A percentile compares a stretch with the other conserved stretches of the same genome.
These are phyloP conservation scores for Urocyon cinereoargenteus DNA, from an alignment of 2,797 vertebrate genomes.

Conservation along the genomic window DNA sequence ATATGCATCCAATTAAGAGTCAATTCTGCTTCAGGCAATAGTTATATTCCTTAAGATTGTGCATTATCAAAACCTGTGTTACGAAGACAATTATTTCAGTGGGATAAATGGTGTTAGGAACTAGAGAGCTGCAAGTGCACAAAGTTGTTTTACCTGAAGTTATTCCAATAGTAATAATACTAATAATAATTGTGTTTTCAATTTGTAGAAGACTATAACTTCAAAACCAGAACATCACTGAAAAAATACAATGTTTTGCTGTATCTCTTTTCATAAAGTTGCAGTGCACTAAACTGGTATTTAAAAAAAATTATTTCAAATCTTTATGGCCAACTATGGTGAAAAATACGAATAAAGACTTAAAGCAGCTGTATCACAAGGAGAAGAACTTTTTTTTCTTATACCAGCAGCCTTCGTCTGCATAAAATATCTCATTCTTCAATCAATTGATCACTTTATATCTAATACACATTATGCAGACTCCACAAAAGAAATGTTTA, in stretches of 20 bases:
- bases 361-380: neutral
- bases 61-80: neutral
- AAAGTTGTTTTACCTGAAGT: neutral
- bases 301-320: neutral
- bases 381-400: neutral
- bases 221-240: conserved; percentile 9
- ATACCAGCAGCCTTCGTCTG: neutral
- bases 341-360: neutral
- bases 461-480: neutral
- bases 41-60: conserved; percentile 20
- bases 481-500: neutral
- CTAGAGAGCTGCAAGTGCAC: neutral
- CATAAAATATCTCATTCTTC: neutral
- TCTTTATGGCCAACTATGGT: neutral
- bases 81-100: neutral
- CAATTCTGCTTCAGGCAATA: neutral
- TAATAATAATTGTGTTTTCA: neutral
- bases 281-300: neutral
- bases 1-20: neutral
- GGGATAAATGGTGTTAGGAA: neutral
- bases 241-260: neutral
- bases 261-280: neutral
- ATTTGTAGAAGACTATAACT: neutral
- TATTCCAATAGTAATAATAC: neutral
- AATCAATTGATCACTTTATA: neutral